These are phyloP conservation scores for Danionella dracula DNA, from an alignment of 2,797 vertebrate species.

Conservation along the genomic window DNA sequence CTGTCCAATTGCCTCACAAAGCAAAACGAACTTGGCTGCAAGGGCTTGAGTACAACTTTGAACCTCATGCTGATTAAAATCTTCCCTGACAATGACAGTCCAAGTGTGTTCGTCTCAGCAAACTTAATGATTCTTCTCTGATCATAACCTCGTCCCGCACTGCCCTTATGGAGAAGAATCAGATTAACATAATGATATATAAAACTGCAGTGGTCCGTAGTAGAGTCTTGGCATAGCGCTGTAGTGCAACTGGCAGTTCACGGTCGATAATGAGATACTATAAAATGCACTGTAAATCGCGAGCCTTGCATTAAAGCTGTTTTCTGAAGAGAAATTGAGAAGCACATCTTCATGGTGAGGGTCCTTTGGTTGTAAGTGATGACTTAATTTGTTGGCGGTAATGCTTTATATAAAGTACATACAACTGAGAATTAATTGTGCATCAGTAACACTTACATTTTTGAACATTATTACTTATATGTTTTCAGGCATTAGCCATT, in stretches of 20 bases:
- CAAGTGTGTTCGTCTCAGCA: conserved; percentile 12
- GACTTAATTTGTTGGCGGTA: too few relatives aligned
- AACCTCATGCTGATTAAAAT: conserved; percentile 35
- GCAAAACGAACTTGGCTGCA: conserved; percentile 4
- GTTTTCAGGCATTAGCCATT: too few relatives aligned
- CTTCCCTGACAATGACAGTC: conserved; percentile 23
- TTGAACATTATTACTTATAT: too few relatives aligned
- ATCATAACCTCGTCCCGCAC: conserved; percentile 21
- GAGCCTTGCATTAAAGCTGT: background rate
- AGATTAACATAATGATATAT: conserved; percentile 26
- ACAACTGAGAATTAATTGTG: too few relatives aligned
- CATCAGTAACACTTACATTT: too few relatives aligned
- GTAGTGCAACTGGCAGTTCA: background rate
- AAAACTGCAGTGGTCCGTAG: background rate
- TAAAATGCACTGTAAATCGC: conserved; percentile 31
- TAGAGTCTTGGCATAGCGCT: background rate
- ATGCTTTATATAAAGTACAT: too few relatives aligned
- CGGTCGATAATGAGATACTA: conserved; percentile 25
- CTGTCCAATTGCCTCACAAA: background rate
- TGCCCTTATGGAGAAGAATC: conserved; percentile 13
- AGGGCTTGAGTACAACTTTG: conserved; percentile 24
- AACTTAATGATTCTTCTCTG: conserved; percentile 25
- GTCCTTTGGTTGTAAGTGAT: conserved; percentile 7
- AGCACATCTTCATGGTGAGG: background rate
- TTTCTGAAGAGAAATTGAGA: background rate